A percentile compares a stretch with the other conserved stretches of the same genome.
phyloP scores from a whole-genome alignment of 2,888 invertebrate species.

The Herminia tarsipennalis region DNA sequence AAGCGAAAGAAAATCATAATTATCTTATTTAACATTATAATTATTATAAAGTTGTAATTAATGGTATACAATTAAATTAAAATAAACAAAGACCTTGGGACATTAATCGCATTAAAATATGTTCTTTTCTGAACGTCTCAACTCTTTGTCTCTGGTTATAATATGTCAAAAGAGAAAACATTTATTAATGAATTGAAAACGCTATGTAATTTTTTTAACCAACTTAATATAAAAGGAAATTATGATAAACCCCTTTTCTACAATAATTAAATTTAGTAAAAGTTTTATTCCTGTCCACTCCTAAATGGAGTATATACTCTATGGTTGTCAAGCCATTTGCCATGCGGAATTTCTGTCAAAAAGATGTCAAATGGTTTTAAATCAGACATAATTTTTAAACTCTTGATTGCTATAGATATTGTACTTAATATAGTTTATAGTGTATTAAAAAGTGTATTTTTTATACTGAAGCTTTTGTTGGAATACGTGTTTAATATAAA shows the following conservation, averaged over 20 bases:
- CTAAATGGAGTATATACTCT: too few species aligned
- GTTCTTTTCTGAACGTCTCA: too few species aligned
- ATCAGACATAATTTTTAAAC: constrained; percentile 56
- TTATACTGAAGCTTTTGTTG: constrained; percentile 46
- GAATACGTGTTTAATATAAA: constrained; percentile 57
- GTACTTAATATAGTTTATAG: constrained; percentile 55
- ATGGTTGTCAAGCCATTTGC: constrained; percentile 18
- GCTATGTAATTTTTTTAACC: too few species aligned
- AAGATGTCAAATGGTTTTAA: constrained; percentile 66
- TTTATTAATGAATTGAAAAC: too few species aligned
- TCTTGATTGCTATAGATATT: constrained; percentile 61
- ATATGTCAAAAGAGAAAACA: too few species aligned
- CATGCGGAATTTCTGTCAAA: constrained; percentile 50
- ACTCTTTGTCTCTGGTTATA: too few species aligned
- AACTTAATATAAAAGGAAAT: too few species aligned
- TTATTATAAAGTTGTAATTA: too few species aligned
- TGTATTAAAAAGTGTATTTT: constrained; percentile 41
- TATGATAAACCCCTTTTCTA: too few species aligned
- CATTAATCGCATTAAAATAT: too few species aligned
- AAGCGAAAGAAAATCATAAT: background rate
- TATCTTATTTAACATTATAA: background rate
- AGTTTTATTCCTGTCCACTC: background rate
- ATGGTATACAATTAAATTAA: too few species aligned
- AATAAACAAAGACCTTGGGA: too few species aligned
- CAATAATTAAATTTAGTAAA: background rate